Evolutionary conservation across 1,140 invertebrate species (phyloP), one percentile per base, ranked within the genome.

Genomic region (Batillaria attramentaria): DNA sequence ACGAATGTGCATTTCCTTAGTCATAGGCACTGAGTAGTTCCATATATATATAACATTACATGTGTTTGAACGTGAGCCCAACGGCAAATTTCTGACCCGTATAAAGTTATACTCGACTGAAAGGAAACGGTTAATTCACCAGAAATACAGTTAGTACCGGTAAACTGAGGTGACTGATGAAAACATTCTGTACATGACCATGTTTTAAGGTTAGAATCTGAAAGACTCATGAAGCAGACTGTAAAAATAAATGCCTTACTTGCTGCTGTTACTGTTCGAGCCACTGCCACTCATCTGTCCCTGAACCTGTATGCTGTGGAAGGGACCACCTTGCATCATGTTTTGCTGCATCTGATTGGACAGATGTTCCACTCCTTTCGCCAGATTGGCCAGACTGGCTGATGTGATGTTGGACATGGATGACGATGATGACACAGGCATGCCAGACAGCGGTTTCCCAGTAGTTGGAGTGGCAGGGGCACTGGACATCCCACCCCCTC

Each of bases 271-370:
- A 43, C 33, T 82, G 75, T 60, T 83, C 78, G 72, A 84, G 18
- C 72, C 69, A 46, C 60, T 79, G 37, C 6, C 50, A 35, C 31
- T 72, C 68, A 81, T 79, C 46, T 86, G 87, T 72, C 87, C 86
- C 79, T 90, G 89, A 77, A 90, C 87, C 78, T 91, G 90, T 79
- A 91, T 90, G 84, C 86, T 90, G 82, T 90, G 89, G 84, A 90
- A 91, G 28, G 89, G 90, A 41, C 90, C 90, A 74, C 90, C 90
- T 79, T 91, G 90, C 86, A 90, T 88, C 89, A 91, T 91, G 68
- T 90, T 89, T 78, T 91, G 89, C 81, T 90, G 86, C 88, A 91
- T 90, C 80, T 90, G 88, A 81, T 89, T 88, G 18, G 89, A 89
- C 76, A 90, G 83, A 81, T 90, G 87, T 84, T 91, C 90, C 50